Evolutionary conservation across 2,888 invertebrate genomes (phyloP).

Genomic region (Lasioglossum figueresi): DNA sequence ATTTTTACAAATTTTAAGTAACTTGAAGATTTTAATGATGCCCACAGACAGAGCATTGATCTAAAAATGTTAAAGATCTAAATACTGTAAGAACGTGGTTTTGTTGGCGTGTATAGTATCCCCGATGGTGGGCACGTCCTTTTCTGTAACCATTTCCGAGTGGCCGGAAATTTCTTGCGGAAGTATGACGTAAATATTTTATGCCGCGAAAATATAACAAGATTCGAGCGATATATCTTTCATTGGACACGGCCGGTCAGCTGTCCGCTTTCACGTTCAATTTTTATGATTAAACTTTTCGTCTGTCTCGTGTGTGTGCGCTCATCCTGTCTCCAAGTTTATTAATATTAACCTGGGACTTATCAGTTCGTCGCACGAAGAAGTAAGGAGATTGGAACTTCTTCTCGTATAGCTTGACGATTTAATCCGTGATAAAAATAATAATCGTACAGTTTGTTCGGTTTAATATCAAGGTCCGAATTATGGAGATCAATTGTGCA

Average conservation of each 20-base stretch:
- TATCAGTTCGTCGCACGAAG: constrained; percentile 43
- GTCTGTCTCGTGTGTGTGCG: constrained; percentile 15
- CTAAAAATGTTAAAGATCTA: neutral
- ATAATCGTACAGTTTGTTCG: neutral
- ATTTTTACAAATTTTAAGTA: neutral
- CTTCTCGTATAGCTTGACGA: neutral
- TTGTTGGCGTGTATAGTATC: neutral
- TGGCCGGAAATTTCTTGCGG: constrained; percentile 25
- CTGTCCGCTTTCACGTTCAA: constrained; percentile 55
- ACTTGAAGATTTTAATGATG: neutral
- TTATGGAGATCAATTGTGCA: constrained; percentile 12
- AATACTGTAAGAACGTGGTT: neutral
- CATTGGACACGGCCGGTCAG: constrained; percentile 37
- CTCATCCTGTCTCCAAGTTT: constrained; percentile 31
- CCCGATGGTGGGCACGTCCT: neutral
- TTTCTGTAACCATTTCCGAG: neutral
- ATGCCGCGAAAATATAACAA: constrained; percentile 50
- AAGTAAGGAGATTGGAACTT: constrained; percentile 30
- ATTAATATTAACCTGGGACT: constrained; percentile 52
- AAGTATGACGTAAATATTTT: constrained; percentile 38
- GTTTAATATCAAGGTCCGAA: too few species aligned
- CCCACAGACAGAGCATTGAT: neutral
- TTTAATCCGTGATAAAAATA: neutral
- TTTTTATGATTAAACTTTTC: constrained; percentile 58
- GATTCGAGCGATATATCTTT: constrained; percentile 55